Conservation (phyloP, 2,888 invertebrate species). For the Lamproptera curius region DNA sequence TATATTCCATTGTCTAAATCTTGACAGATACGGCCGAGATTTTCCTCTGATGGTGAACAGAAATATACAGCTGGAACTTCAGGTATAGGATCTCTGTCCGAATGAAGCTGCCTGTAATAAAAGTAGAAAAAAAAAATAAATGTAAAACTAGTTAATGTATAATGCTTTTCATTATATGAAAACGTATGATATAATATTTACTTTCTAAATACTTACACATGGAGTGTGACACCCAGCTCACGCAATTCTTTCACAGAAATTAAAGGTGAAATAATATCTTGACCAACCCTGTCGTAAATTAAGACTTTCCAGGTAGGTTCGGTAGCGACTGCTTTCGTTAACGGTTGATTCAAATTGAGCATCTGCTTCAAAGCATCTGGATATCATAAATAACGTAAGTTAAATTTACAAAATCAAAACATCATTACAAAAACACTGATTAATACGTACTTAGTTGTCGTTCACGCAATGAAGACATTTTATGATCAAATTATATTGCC, state of each 20-base stretch:
- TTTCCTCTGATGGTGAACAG: constrained; percentile 97
- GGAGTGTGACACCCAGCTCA: constrained; percentile 97
- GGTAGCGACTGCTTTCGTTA: constrained; percentile 84
- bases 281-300: constrained; percentile 96
- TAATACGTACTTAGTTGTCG: constrained; percentile 82
- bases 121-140: no score
- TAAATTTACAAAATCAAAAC: constrained; percentile 12
- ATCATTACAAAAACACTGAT: constrained; percentile 8
- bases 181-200: no score
- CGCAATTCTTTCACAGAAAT: constrained; percentile 96
- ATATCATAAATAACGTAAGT: constrained; percentile 2
- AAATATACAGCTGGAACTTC: constrained; percentile 99
- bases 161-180: no score
- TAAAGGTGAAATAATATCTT: constrained; percentile 98
- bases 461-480: constrained; percentile 83
- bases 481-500: constrained; percentile 34
- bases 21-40: constrained; percentile 94
- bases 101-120: constrained; percentile 86
- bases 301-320: constrained; percentile 98
- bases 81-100: constrained; percentile 94
- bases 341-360: constrained; percentile 93
- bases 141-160: no score
- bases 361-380: constrained; percentile 95
- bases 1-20: constrained; percentile 93
- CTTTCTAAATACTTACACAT: constrained; percentile 97